Conservation (phyloP, 2,113 vertebrate genomes). For the Hirundichthys speculiger region DNA sequence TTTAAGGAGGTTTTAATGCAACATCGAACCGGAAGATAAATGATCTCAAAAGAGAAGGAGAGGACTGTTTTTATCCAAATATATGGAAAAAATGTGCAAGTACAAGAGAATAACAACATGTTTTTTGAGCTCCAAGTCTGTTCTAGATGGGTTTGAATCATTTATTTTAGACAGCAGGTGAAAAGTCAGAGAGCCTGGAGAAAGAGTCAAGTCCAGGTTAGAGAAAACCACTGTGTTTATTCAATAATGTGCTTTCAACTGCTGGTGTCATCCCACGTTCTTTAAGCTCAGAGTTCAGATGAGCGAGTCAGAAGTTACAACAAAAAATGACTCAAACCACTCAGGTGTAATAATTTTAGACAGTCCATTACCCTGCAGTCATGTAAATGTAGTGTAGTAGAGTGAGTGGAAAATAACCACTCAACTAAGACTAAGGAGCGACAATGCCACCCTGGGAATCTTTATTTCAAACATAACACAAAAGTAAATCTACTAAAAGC, state of each 20-base stretch:
- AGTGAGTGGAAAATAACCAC: too few species aligned
- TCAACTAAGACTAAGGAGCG: too few species aligned
- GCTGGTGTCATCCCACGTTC: neutral
- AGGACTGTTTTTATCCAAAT: neutral
- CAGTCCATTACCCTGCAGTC: too few species aligned
- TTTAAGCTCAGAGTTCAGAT: neutral
- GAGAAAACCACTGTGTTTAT: constrained; percentile 1
- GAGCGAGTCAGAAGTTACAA: too few species aligned
- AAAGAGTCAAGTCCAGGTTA: neutral
- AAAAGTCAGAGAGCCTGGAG: constrained; percentile 9
- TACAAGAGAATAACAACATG: constrained; percentile 17
- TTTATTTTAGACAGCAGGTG: constrained; percentile 5
- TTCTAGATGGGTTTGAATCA: constrained; percentile 30
- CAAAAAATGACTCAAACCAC: too few species aligned
- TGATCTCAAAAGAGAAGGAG: neutral
- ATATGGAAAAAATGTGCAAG: constrained; percentile 23
- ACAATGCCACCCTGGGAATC: too few species aligned
- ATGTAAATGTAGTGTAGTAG: too few species aligned
- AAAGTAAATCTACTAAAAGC: too few species aligned
- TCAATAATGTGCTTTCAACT: neutral
- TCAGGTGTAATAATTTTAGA: too few species aligned
- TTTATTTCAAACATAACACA: too few species aligned
- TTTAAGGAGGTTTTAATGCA: neutral
- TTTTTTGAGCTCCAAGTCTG: constrained; percentile 24
- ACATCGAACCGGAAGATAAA: constrained; percentile 15